These are phyloP conservation scores for Lycia hirtaria DNA, from an alignment of 2,888 invertebrate species.

Conservation along the genomic window DNA sequence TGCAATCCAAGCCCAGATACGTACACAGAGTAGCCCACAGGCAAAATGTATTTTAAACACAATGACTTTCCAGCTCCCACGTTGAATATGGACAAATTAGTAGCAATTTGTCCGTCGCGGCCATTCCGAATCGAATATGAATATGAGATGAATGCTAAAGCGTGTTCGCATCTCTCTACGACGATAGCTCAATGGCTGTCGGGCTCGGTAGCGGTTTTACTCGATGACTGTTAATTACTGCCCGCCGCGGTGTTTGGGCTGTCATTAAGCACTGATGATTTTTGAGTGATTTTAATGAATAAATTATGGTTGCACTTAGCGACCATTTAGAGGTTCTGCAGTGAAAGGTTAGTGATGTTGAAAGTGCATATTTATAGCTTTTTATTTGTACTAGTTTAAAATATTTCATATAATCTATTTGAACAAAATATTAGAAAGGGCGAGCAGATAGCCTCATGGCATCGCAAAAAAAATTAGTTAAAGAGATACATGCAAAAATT, in stretches of 20 bases:
- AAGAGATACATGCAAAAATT: no score
- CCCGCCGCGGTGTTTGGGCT: constrained; percentile 47
- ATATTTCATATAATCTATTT: no score
- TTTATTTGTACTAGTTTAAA: no score
- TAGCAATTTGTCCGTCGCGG: constrained; percentile 68
- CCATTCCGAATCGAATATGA: constrained; percentile 73
- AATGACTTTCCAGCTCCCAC: constrained; percentile 31
- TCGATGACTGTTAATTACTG: constrained; percentile 63
- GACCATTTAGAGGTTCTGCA: not conserved
- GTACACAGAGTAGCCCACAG: not conserved
- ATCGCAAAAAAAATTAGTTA: no score
- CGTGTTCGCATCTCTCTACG: constrained; percentile 78
- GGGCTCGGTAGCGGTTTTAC: constrained; percentile 73
- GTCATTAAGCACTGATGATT: constrained; percentile 20
- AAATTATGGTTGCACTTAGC: constrained; percentile 11
- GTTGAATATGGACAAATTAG: constrained; percentile 77
- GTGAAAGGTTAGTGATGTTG: not conserved
- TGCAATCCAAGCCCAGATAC: no score
- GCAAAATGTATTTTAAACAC: constrained; percentile 3
- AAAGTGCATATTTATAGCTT: no score
- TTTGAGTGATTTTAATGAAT: constrained; percentile 22
- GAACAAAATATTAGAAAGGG: no score
- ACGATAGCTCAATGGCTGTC: constrained; percentile 77
- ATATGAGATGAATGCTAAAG: constrained; percentile 82
- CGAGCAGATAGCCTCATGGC: no score